These are phyloP conservation scores for Falco punctatus DNA, from an alignment of 2,113 vertebrate species.

Conservation along the genomic window DNA sequence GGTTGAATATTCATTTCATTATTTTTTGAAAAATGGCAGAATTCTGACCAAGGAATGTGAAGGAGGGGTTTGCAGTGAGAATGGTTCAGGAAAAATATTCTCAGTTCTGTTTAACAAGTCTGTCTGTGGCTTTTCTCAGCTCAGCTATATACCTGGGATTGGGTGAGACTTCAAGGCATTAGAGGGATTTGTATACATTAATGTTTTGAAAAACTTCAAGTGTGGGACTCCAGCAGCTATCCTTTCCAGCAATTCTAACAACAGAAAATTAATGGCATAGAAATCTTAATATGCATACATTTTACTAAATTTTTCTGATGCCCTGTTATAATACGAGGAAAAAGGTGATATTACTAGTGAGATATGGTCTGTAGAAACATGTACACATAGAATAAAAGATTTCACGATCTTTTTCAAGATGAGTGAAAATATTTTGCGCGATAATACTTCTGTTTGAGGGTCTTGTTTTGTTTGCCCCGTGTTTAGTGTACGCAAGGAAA, in stretches of 20 bases:
- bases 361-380: not conserved
- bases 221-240: not conserved
- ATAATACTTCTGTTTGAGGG: not conserved
- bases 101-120: not conserved
- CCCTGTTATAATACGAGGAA: not conserved
- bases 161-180: not conserved
- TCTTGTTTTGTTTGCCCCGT: not conserved
- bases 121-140: not conserved
- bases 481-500: not conserved
- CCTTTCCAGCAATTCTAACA: not conserved
- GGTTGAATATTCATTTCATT: not conserved
- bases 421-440: not conserved
- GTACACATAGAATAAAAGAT: not conserved
- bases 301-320: not conserved
- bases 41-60: not conserved
- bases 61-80: not conserved
- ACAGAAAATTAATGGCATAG: not conserved
- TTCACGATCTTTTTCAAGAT: not conserved
- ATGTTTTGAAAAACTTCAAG: not conserved
- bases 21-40: not conserved
- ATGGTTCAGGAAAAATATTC: not conserved
- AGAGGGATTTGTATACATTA: not conserved
- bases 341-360: not conserved
- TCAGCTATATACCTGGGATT: not conserved
- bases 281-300: not conserved